Evolutionary conservation across 2,797 vertebrate genomes (phyloP).

Genomic region (Siniperca obscura): DNA sequence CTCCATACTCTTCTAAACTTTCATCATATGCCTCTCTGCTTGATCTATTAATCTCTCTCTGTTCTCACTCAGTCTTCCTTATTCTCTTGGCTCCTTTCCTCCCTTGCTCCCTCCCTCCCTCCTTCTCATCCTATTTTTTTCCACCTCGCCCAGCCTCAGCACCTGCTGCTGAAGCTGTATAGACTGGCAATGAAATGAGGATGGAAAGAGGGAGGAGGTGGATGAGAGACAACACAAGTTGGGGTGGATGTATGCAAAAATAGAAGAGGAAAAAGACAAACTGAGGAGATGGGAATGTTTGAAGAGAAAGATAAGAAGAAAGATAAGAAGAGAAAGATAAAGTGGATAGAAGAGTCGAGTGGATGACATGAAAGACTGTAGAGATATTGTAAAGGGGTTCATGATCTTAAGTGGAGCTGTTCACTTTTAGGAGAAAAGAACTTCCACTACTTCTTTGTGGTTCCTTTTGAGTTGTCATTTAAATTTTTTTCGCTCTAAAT

Average conservation of each 20-base stretch:
- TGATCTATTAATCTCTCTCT: constrained; percentile 80
- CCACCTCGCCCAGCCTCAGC: constrained; percentile 56
- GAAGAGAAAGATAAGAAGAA: constrained; percentile 25
- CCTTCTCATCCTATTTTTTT: constrained; percentile 70
- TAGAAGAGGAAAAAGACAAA: constrained; percentile 16
- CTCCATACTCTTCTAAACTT: constrained; percentile 69
- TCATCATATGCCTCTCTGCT: constrained; percentile 73
- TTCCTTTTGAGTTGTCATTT: constrained; percentile 51
- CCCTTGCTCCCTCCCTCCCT: constrained; percentile 44
- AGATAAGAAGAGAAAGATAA: constrained; percentile 30
- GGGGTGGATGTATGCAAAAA: constrained; percentile 21
- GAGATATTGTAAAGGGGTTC: constrained; percentile 49
- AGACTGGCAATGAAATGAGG: constrained; percentile 70
- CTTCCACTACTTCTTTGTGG: constrained; percentile 13
- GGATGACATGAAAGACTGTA: constrained; percentile 28
- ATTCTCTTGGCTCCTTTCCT: constrained; percentile 73
- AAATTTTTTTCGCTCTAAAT: constrained; percentile 34
- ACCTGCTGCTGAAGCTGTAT: constrained; percentile 75
- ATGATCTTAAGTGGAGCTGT: constrained; percentile 50
- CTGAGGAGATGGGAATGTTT: constrained; percentile 17
- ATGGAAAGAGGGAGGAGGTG: constrained; percentile 39
- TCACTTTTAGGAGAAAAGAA: constrained; percentile 36
- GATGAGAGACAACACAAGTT: constrained; percentile 22
- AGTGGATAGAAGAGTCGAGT: constrained; percentile 32
- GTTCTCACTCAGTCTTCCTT: constrained; percentile 61